Evolutionary conservation across 2,797 vertebrate species (phyloP), one percentile per base, ranked within the genome.

Genomic region (Aplochiton taeniatus): DNA sequence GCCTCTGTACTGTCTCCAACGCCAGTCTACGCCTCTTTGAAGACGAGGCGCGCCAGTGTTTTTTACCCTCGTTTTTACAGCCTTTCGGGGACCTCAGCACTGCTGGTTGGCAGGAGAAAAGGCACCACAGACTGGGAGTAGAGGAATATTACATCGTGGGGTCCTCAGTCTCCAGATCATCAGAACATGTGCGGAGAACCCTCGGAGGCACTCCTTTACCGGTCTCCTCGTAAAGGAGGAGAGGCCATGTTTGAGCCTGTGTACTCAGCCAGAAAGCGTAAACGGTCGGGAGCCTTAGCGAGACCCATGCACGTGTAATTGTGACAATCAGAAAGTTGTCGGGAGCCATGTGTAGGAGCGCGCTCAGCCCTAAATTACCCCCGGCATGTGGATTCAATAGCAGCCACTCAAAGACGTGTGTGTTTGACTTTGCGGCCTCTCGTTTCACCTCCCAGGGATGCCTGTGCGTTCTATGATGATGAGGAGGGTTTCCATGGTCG

Each of bases 231-330:
- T 60, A 73, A 85, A 83, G 50, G 61, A 79, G 71, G 59, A 78
- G 70, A 70, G 74, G 71, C 79, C 81, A 85, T 61, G 78, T 80
- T 80, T 81, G 74, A 81, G 83, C 75, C 72, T 82, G 77, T 85
- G 76, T 83, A 74, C 76, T 89, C 78, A 85, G 77, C 72, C 78
- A 68, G 79, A 89, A 87, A 88, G 83, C 78, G 79, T 83, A 88
- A 89, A 83, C 47, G 58, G 76, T 74, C 74, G 72, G 67, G 63
- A 78, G 69, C 58, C 70, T 73, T 83, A 85, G 87, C 79, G 82
- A 85, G 84, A 85, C 66, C 77, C 83, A 79, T 69, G 75, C 80
- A 77, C 66, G 76, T 76, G 77, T 79, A 89, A 86, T 84, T 83
- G 81, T 64, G 77, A 84, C 75, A 83, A 87, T 87, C 78, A 87